A percentile compares a stretch with the other conserved stretches of the same genome.
phyloP scores from a whole-genome alignment of 2,797 vertebrate species.

The Acipenser ruthenus region DNA sequence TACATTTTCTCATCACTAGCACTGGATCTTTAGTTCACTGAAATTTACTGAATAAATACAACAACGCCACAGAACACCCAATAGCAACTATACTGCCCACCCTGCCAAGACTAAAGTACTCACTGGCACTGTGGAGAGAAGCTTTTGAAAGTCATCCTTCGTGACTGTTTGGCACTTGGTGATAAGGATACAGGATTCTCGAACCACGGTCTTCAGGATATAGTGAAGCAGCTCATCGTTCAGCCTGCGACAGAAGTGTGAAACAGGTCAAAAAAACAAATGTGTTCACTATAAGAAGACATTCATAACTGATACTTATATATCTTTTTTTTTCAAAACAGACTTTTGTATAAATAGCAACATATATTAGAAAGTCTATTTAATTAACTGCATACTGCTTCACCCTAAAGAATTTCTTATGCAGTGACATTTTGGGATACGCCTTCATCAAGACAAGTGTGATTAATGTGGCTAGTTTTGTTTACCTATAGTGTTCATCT shows the following conservation, averaged over 20 bases:
- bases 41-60: too few relatives aligned
- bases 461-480: background rate
- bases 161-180: conserved; percentile 98
- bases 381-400: background rate
- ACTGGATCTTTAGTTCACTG: too few relatives aligned
- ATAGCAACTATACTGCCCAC: background rate
- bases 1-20: too few relatives aligned
- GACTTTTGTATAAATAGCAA: too few relatives aligned
- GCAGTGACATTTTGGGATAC: background rate
- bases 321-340: too few relatives aligned
- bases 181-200: conserved; percentile 95
- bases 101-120: conserved; percentile 39
- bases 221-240: conserved; percentile 94
- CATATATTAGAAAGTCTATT: too few relatives aligned
- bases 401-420: background rate
- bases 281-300: background rate
- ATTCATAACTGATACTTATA: background rate
- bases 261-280: conserved; percentile 1
- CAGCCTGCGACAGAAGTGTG: conserved; percentile 58
- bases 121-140: conserved; percentile 97
- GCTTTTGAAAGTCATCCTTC: conserved; percentile 95
- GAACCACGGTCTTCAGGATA: conserved; percentile 95
- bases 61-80: too few relatives aligned
- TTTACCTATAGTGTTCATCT: conserved; percentile 92
- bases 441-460: background rate